Conservation (phyloP, 2,888 invertebrate genomes). For the Steinernema hermaphroditum region DNA sequence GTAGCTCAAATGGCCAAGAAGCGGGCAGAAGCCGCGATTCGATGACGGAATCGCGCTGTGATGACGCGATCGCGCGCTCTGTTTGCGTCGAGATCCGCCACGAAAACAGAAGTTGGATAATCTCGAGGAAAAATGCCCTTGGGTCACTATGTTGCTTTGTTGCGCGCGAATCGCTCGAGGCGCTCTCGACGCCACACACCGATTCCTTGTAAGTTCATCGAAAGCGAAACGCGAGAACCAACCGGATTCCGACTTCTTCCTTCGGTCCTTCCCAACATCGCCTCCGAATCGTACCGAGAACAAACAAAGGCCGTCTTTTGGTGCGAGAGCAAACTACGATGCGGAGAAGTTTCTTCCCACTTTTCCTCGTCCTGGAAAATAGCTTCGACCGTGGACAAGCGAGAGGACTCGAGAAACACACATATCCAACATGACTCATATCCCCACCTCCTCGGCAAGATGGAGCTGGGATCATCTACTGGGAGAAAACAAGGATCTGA, state of each 20-base stretch:
- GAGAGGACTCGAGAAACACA: no score
- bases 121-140: slow-evolving; percentile 12
- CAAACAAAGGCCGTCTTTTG: no score
- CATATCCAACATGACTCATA: no score
- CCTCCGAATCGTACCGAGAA: no score
- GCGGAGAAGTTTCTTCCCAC: no score
- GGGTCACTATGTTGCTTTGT: slow-evolving; percentile 4
- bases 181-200: slow-evolving; percentile 6
- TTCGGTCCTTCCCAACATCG: background rate
- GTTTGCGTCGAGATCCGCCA: slow-evolving; percentile 22
- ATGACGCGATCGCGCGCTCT: slow-evolving; percentile 24
- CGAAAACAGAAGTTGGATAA: slow-evolving; percentile 15
- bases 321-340: no score
- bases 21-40: background rate
- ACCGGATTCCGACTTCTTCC: slow-evolving; percentile 8
- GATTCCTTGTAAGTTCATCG: slow-evolving; percentile 22
- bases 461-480: no score
- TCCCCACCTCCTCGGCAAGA: no score
- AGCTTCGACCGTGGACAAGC: no score
- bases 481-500: no score
- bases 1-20: no score
- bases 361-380: no score
- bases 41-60: background rate
- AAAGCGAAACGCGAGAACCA: slow-evolving; percentile 16
- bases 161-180: slow-evolving; percentile 4